Conservation (phyloP, 2,797 vertebrate genomes). For the Zenarchopterus dispar region DNA sequence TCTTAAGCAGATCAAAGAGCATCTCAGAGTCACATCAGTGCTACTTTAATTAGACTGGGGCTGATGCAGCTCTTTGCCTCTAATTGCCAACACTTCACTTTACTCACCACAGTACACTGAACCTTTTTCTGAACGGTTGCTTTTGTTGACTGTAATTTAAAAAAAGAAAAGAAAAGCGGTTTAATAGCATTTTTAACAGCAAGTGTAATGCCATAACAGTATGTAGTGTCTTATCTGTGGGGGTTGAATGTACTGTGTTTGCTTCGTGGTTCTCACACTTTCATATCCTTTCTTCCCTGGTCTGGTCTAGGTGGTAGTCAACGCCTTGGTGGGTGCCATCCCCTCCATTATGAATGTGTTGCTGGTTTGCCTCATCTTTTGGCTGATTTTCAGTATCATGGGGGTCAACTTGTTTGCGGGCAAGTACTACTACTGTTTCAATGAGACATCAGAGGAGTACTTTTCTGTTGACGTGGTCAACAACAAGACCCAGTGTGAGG, state of each 20-base stretch:
- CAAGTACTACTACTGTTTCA: constrained; percentile 99
- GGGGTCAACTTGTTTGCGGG: constrained; percentile 99
- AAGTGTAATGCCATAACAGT: constrained; percentile 76
- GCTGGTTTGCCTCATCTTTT: constrained; percentile 99
- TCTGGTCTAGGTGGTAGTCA: constrained; percentile 98
- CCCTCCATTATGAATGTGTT: constrained; percentile 99
- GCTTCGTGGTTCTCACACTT: constrained; percentile 70
- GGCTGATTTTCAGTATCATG: constrained; percentile 99
- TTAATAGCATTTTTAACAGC: constrained; percentile 6
- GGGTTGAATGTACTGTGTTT: constrained; percentile 45
- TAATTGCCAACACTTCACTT: constrained; percentile 30
- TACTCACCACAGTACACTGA: constrained; percentile 21
- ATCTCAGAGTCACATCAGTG: constrained; percentile 56
- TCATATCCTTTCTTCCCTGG: constrained; percentile 77
- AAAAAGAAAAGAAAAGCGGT: constrained; percentile 2
- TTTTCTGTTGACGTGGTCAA: constrained; percentile 87
- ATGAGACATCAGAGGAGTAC: constrained; percentile 88
- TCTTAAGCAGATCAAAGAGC: constrained; percentile 56
- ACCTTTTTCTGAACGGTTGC: constrained; percentile 23
- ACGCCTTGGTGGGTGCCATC: constrained; percentile 99
- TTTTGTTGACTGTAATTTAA: constrained; percentile 12
- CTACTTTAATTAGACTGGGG: constrained; percentile 52
- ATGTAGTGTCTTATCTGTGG: constrained; percentile 67
- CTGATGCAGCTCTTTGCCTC: constrained; percentile 28
- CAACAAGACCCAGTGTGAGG: constrained; percentile 90